Percentiles rank a stretch among this genome's conserved stretches.
These are phyloP conservation scores for Sialia sialis DNA, from an alignment of 2,113 vertebrate genomes.

Conservation along the genomic window DNA sequence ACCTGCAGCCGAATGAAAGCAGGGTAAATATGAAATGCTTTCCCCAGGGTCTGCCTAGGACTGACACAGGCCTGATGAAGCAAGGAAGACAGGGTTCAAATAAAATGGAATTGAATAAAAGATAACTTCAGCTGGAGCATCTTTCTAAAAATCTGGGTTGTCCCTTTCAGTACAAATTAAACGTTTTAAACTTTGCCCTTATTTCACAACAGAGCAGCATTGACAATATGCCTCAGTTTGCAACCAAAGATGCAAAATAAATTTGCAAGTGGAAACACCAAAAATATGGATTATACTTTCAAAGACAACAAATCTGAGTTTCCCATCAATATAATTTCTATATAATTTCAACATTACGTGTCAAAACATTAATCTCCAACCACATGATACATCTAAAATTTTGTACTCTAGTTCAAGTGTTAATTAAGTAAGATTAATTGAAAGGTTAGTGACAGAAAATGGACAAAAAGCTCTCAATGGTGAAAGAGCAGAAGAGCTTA, in stretches of 20 bases:
- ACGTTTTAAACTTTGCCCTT: not conserved
- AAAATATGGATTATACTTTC: not conserved
- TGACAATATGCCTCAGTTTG: not conserved
- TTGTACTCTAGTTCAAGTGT: not conserved
- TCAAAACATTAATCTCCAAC: not conserved
- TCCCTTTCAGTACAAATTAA: not conserved
- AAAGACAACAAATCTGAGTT: not conserved
- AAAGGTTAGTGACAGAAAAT: constrained; percentile 12
- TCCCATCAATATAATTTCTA: not conserved
- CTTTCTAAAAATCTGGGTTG: not conserved
- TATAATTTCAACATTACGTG: not conserved
- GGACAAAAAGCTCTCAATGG: not conserved
- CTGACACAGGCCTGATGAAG: not conserved
- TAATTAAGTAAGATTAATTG: constrained; percentile 38
- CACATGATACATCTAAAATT: not conserved
- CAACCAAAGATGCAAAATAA: not conserved
- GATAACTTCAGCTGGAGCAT: not conserved
- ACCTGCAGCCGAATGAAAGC: not conserved
- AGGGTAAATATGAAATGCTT: not conserved
- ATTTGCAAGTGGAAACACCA: not conserved
- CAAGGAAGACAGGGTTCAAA: not conserved
- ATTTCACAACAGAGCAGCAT: not conserved
- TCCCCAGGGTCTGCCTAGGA: not conserved
- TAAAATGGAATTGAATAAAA: not conserved
- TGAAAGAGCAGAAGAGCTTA: not conserved